Base-by-base conservation (phyloP, 2,888 invertebrate genomes). In the Oligia latruncula region DNA sequence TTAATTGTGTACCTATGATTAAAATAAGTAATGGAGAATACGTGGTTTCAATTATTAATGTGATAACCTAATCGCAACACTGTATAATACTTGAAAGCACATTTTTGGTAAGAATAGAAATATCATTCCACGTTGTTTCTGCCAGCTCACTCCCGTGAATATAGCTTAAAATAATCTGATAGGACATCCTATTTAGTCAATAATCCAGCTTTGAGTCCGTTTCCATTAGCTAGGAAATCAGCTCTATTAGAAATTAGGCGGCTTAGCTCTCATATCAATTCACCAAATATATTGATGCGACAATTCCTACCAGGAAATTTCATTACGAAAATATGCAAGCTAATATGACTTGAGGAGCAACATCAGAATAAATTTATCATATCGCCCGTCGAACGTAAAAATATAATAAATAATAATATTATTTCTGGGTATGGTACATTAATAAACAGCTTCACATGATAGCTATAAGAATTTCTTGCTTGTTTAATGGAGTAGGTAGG, bases 181-280 rank as follows among this genome's bases (percentile, higher is more conserved):
- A 17, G 17, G n/a, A 52, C 2, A 55, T 15, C n/a, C n/a, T 49
- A 35, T 6, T n/a, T 49, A 35, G 9, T n/a, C 17, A 43, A 55
- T 74, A 64, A 85, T 20, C 65, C 43, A 35, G 85, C 55, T 66
- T 62, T 62, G 23, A 58, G 71, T 20, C 49, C 11, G 11, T 66
- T 68, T 73, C 23, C 13, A 71, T 85, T 62, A 40, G 23, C 65
- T 46, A 65, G 62, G 4, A 71, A 65, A 84, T 60, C 23, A 58
- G 23, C 65, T 73, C 43, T 49, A 49, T 67, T 71, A 64, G 11
- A 67, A 67, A 71, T 71, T 64, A 29, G 2, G 1, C 17, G 17
- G 5, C 15, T 40, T 23, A 60, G 29, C 40, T 68, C 29, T n/a
- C 52, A n/a, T 72, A 60, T 46, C 23, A 82, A 60, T 82, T 64